These are phyloP conservation scores for Cotesia glomerata DNA, from an alignment of 1,140 invertebrate species.

Conservation along the genomic window DNA sequence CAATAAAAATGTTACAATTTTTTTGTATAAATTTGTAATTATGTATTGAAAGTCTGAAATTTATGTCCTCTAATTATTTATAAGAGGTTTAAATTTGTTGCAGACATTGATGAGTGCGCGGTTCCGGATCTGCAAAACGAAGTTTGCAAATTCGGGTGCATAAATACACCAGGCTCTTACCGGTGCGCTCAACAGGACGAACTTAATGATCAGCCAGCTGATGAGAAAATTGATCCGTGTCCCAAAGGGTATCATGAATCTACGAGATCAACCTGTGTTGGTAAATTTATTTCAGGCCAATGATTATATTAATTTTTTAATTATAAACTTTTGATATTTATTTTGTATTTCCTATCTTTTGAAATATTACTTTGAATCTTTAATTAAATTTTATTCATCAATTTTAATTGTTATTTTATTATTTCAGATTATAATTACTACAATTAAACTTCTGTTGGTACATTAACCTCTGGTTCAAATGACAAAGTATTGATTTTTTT, in stretches of 20 bases:
- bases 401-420: no score
- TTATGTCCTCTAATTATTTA: no score
- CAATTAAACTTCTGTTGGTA: background rate
- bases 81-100: background rate
- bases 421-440: no score
- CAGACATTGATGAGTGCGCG: conserved; percentile 71
- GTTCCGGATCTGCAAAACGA: conserved; percentile 60
- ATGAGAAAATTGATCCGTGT: conserved; percentile 44
- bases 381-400: no score
- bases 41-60: background rate
- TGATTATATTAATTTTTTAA: no score
- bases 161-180: conserved; percentile 65
- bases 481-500: no score
- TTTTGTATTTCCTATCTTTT: background rate
- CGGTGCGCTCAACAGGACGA: conserved; percentile 51
- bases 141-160: conserved; percentile 60
- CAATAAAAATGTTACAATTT: no score
- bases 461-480: no score
- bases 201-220: conserved; percentile 46
- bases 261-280: conserved; percentile 48
- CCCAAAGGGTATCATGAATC: conserved; percentile 49
- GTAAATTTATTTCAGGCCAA: conserved; percentile 40
- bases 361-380: no score
- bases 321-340: background rate
- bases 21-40: background rate